Evolutionary conservation across 92 coral and sea anemone genomes (phyloP), one percentile per base, ranked within the genome.

Genomic region (Parazoanthus darwini): DNA sequence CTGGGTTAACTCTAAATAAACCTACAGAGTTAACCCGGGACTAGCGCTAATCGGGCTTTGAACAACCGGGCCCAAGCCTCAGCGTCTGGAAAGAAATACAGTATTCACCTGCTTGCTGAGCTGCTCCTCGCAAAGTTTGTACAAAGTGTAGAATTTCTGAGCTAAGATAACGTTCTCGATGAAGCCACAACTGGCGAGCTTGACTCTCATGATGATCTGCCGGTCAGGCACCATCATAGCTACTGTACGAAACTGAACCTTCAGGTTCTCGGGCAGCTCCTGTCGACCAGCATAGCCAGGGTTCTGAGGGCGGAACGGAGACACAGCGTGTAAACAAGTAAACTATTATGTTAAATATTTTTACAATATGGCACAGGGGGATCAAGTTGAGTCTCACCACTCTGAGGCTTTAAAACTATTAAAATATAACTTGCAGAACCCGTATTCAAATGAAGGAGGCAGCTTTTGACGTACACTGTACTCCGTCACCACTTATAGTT

Each of bases 191-290:
- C 98, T 95, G 79, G 98, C 98, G 29, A 95, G 96, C 78, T 94
- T 95, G 78, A 95, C 98, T 26, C 98, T 91, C 98, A 95, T 95
- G 89, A 95, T 95, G 91, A 95, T 95, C 98, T 95, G 98, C 90
- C 98, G 89, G 90, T 95, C 98, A 0, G 98, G 98, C 33, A 95
- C 98, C 98, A 95, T 95, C 98, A 95, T 95, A 51, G 98, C 98
- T 18, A 95, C 98, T 23, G 98, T 95, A 51, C 98, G 96, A 84
- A 95, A 95, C 94, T 95, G 98, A 79, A 95, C 96, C 83, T 95
- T 94, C 85, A 95, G 96, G 89, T 95, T 95, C 84, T 95, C 98
- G 48, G 98, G 98, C 63, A 95, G 91, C 82, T 95, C 98, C 88
- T 95, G 98, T 8, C 98, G 94, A 29, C 98, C 98, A 43, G 98